Evolutionary conservation across 2,113 vertebrate genomes (phyloP), one percentile per base, ranked within the genome.

Genomic region (Myiopsitta monachus): DNA sequence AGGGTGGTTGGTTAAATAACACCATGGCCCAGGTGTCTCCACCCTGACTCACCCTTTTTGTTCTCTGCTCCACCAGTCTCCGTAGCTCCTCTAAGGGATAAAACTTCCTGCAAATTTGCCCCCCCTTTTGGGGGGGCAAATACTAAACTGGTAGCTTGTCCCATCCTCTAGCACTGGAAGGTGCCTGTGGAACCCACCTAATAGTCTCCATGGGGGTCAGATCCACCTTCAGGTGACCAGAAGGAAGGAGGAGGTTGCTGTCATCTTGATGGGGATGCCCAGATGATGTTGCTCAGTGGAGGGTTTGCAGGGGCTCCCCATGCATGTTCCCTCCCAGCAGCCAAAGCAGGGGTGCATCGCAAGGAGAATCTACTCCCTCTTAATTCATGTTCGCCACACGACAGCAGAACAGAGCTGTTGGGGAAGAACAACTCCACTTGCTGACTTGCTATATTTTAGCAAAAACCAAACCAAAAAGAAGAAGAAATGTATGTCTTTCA

Each of bases 401-500:
- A 3, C 73, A 82, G 76, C 87, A 51, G 30, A 5, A 51, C 17
- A 1, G 78, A 91, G 73, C 82, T 95, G 95, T 74, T 88, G 63
- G 69, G 94, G 84, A 54, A 81, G 93, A 94, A 79, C 85, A 92
- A 5, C 62, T 86, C 93, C 83, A 96, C 94, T 97, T 97, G 95
- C 96, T 94, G 95, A 97, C 97, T 98, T 98, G 98, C 98, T 98
- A 94, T 96, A 75, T 97, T 97, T 97, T 98, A 97, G 98, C 98
- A 98, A 98, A 98, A 98, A 95, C 55, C 59, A 92, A 9, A 55
- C 63, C 33, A 51, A 82, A 59, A 44, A 78, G 51, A 96, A 82
- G 64, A 84, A 93, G 75, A 83, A 73, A 69, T 4, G 86, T 41
- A 55, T 80, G 26, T 84, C 83, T 96, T 91, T 96, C 96, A 88